phyloP scores from a whole-genome alignment of 2,113 vertebrate species.

The Nettapus auritus region DNA sequence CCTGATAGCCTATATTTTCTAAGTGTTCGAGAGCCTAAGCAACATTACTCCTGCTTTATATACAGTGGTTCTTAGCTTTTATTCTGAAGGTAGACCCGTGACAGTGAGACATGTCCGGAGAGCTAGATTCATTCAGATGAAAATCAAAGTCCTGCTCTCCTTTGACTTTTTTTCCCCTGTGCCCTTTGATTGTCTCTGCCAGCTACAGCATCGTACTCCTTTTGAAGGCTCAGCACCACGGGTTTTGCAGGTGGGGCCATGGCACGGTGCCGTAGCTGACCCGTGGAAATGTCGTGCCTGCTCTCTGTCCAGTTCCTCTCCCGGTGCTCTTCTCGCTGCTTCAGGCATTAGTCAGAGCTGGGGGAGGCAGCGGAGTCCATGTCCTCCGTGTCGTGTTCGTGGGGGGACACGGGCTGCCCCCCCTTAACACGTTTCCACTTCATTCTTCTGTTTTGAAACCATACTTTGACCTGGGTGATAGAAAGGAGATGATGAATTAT shows the following conservation, averaged over 20 bases:
- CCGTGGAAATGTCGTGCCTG: neutral
- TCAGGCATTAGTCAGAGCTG: constrained; percentile 82
- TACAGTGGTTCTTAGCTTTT: neutral
- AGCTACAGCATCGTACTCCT: neutral
- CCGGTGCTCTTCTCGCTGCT: neutral
- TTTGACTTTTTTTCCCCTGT: rapidly evolving
- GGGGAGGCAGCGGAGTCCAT: constrained; percentile 91
- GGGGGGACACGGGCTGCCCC: constrained; percentile 87
- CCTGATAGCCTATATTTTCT: neutral
- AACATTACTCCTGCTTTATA: neutral
- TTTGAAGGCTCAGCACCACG: neutral
- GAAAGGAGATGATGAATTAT: neutral
- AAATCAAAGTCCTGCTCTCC: neutral
- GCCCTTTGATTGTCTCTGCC: neutral
- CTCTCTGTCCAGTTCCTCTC: neutral
- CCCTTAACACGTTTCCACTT: constrained; percentile 98
- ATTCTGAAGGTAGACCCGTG: neutral
- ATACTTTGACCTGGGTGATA: constrained; percentile 90
- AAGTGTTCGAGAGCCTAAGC: neutral
- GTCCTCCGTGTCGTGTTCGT: constrained; percentile 87
- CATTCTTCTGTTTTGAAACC: constrained; percentile 99
- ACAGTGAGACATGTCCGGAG: neutral
- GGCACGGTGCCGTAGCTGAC: neutral
- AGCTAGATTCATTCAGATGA: neutral
- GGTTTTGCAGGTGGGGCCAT: neutral